A percentile compares a stretch with the other conserved stretches of the same genome.
Conservation (phyloP, 2,797 vertebrate species). For the Numenius phaeopus region DNA sequence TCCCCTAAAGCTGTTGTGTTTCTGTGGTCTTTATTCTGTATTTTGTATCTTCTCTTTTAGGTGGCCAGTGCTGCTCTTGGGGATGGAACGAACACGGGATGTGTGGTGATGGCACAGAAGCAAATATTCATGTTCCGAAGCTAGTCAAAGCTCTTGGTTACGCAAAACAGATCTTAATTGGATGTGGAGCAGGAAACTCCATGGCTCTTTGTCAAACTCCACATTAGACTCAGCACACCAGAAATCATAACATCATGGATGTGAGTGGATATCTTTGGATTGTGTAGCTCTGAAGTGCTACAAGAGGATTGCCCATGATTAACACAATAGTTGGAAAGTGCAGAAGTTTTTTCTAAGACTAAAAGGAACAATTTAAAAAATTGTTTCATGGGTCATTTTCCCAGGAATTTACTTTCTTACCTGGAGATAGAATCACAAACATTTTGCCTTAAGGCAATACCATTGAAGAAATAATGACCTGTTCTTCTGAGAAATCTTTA, state of each 20-base stretch:
- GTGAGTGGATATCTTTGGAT: not conserved
- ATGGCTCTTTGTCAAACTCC: conserved; percentile 82
- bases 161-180: conserved; percentile 80
- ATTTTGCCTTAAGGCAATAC: not conserved
- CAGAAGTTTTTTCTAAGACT: not conserved
- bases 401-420: not conserved
- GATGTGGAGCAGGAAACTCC: conserved; percentile 94
- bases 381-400: not conserved
- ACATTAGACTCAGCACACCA: not conserved
- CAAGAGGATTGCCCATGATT: not conserved
- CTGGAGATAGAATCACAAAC: not conserved
- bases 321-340: not conserved
- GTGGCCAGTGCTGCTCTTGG: conserved; percentile 87
- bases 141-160: conserved; percentile 74
- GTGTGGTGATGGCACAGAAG: conserved; percentile 89
- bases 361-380: not conserved
- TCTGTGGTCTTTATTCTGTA: not conserved
- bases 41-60: conserved; percentile 75
- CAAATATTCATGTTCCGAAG: conserved; percentile 80
- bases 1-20: not conserved
- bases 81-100: conserved; percentile 98
- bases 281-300: not conserved
- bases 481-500: not conserved
- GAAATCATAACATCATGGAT: not conserved
- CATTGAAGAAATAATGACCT: not conserved